Conservation (phyloP, 2,797 vertebrate species). For the Loris lydekkerianus region DNA sequence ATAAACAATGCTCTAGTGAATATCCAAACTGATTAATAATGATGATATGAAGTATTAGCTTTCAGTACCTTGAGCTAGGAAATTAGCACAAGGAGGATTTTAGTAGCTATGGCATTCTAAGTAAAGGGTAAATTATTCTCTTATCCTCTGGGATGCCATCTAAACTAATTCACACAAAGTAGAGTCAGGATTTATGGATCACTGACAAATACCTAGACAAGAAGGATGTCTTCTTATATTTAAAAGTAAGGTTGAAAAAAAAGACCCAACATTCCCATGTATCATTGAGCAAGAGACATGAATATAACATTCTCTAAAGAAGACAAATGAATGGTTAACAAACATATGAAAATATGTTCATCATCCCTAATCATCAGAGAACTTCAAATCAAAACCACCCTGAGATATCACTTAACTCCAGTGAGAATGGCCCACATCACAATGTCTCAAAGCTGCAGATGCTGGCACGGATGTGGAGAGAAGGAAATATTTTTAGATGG, state of each 20-base stretch:
- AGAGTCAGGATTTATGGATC: not conserved
- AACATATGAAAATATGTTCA: too few relatives aligned
- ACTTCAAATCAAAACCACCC: too few relatives aligned
- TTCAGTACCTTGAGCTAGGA: not conserved
- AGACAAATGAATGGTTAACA: too few relatives aligned
- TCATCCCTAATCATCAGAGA: too few relatives aligned
- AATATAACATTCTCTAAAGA: too few relatives aligned
- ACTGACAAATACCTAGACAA: not conserved
- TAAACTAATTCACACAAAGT: constrained; percentile 9
- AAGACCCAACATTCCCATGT: too few relatives aligned
- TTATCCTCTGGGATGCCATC: not conserved
- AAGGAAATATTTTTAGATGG: too few relatives aligned
- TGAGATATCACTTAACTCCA: too few relatives aligned
- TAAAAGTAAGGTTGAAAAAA: not conserved
- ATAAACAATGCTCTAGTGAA: not conserved
- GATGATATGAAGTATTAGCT: not conserved
- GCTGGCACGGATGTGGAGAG: too few relatives aligned
- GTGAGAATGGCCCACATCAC: too few relatives aligned
- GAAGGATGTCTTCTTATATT: not conserved
- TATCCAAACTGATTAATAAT: not conserved
- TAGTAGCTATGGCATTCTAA: not conserved
- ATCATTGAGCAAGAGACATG: too few relatives aligned
- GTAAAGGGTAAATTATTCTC: not conserved
- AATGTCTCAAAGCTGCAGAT: too few relatives aligned
- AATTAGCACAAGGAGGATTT: constrained; percentile 16